These are phyloP conservation scores for Mythimna albipuncta DNA, from an alignment of 2,888 invertebrate species.

Conservation along the genomic window DNA sequence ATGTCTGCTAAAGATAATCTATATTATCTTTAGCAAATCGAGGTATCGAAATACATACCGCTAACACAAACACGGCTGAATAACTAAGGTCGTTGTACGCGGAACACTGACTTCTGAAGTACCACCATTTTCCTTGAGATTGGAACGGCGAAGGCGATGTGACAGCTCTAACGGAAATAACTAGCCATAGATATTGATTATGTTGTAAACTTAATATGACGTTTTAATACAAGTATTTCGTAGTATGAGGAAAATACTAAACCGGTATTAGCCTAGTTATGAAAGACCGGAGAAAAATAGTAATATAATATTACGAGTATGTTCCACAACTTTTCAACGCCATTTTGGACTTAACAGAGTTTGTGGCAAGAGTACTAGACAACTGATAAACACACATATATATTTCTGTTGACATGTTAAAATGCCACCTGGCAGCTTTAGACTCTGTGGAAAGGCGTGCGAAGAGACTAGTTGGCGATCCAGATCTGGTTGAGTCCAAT, in stretches of 20 bases:
- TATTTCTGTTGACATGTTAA: no score
- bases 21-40: slow-evolving; percentile 1
- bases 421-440: no score
- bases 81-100: slow-evolving; percentile 60
- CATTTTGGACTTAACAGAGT: no score
- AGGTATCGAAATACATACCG: slow-evolving; percentile 12
- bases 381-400: no score
- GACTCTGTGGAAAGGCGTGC: no score
- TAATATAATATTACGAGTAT: no score
- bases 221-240: slow-evolving; percentile 11
- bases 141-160: slow-evolving; percentile 65
- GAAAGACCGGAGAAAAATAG: no score
- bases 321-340: no score
- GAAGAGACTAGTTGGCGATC: no score
- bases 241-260: slow-evolving; percentile 14
- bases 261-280: slow-evolving; percentile 2
- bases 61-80: slow-evolving; percentile 26
- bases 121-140: slow-evolving; percentile 65
- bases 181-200: slow-evolving; percentile 29
- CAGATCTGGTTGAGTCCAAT: no score
- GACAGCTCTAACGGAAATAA: slow-evolving; percentile 58
- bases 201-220: slow-evolving; percentile 29
- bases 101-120: slow-evolving; percentile 52
- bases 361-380: no score
- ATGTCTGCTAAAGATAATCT: no score